Evolutionary conservation across 2,797 vertebrate species (phyloP).

Genomic region (Emydoidea blandingii): DNA sequence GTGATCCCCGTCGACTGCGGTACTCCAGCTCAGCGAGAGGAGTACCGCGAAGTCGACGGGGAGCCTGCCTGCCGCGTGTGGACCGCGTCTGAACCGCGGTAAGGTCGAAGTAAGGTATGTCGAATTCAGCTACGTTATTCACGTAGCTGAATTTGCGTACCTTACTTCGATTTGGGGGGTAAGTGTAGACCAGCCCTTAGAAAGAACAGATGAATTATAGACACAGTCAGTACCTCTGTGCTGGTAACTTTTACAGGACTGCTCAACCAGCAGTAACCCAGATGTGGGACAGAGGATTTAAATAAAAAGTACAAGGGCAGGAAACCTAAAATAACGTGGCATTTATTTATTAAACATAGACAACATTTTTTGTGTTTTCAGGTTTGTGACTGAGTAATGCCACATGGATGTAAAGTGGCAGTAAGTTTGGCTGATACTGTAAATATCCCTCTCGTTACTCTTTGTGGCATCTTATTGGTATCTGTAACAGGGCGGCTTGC

Average conservation of each 20-base stretch:
- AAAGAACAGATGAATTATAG: not conserved
- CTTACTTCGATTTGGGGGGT: too few species aligned
- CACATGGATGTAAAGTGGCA: constrained; percentile 28
- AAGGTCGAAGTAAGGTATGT: too few species aligned
- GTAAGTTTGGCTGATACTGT: constrained; percentile 60
- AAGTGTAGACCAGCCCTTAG: too few species aligned
- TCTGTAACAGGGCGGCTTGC: not conserved
- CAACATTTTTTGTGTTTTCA: not conserved
- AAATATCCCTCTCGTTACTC: constrained; percentile 57
- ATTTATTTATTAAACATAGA: not conserved
- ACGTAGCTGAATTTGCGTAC: too few species aligned
- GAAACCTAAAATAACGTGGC: not conserved
- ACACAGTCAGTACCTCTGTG: not conserved
- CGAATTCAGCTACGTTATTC: too few species aligned
- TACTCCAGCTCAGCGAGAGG: too few species aligned
- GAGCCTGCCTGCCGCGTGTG: too few species aligned
- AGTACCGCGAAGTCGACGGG: too few species aligned
- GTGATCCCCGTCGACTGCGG: too few species aligned
- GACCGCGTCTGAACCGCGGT: too few species aligned
- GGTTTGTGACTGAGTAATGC: constrained; percentile 19
- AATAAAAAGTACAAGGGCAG: not conserved
- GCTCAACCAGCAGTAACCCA: not conserved
- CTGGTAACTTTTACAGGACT: not conserved
- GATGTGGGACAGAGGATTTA: not conserved
- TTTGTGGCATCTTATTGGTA: constrained; percentile 53